Base-by-base conservation (phyloP, 2,797 vertebrate species). In the Eurystomus glaucurus region DNA sequence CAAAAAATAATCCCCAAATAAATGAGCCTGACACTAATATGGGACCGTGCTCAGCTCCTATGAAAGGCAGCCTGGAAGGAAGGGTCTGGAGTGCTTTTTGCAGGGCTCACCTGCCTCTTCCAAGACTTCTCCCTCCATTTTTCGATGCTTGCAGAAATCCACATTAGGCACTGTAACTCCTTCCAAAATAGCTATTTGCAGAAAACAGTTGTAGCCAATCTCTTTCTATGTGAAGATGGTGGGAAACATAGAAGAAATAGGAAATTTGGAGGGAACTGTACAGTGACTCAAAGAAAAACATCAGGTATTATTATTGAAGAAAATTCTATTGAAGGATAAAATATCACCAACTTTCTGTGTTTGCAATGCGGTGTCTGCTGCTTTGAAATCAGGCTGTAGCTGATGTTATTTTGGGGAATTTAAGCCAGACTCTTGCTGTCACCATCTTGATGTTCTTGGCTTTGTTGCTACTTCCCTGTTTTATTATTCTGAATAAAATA, bases 401-500 rank as follows among this genome's bases (percentile, higher is more conserved):
- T 89, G 66, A 79, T 81, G 75, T 91, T 96, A 90, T 96, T 94
- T 91, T 79, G 43, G 43, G 79, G 69, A 70, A 62, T 84, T 88
- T 54, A 85, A 96, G 46, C 83, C 92, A 90, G 95, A 77, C 83
- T 91, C 76, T 96, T 64, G 35, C 94, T 86, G 92, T 77, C 90
- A 92, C 85, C n/a, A 54, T 85, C 65, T 90, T 82, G 60, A 3
- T 33, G 55, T 96, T 97, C 85, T 90, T 95, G 94, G 93, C 93
- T 94, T 93, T 90, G 93, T 90, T 94, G 52, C 79, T 51, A 39
- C 72, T 96, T 66, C 88, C 41, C 51, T 94, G 55, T 55, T 93
- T 88, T 81, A 88, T 93, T 94, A 88, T 86, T 92, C 90, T 70
- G 80, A 81, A 94, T 83, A 85, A 88, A 93, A 86, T 58, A 68